Evolutionary conservation across 2,797 vertebrate species (phyloP).

Genomic region (Microchirus variegatus): DNA sequence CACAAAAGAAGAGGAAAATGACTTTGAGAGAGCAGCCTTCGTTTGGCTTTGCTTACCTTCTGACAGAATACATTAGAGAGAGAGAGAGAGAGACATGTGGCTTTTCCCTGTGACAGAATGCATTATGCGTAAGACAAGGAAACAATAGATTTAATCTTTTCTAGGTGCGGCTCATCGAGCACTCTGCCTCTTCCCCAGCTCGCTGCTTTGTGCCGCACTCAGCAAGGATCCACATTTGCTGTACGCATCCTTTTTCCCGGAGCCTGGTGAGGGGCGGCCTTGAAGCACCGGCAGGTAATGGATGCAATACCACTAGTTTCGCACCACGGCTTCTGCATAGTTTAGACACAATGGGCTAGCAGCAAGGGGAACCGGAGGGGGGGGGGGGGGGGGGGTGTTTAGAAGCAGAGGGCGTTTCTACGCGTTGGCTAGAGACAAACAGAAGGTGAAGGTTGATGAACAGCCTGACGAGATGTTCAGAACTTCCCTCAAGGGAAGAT

Average conservation of each 20-base stretch:
- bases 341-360: conserved; percentile 59
- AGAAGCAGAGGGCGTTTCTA: conserved; percentile 51
- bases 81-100: conserved; percentile 68
- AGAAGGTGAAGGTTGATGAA: conserved; percentile 59
- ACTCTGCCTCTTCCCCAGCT: conserved; percentile 61
- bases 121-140: conserved; percentile 75
- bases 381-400: conserved; percentile 30
- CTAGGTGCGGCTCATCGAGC: conserved; percentile 75
- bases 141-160: conserved; percentile 81
- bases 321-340: conserved; percentile 64
- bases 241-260: conserved; percentile 62
- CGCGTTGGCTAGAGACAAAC: conserved; percentile 45
- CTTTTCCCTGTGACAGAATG: conserved; percentile 76
- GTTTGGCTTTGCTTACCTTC: conserved; percentile 75
- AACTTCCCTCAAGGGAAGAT: conserved; percentile 43
- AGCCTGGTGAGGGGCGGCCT: conserved; percentile 68
- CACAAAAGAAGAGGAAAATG: conserved; percentile 40
- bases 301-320: conserved; percentile 75
- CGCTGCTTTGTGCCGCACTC: conserved; percentile 73
- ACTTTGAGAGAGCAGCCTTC: conserved; percentile 66
- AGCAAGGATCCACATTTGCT: conserved; percentile 78
- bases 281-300: conserved; percentile 72
- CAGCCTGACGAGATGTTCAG: conserved; percentile 53
- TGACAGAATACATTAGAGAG: conserved; percentile 75
- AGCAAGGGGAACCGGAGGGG: conserved; percentile 29